Percentiles rank a stretch among this genome's conserved stretches.
Conservation (phyloP, 1,140 invertebrate species). For the Samia ricini region DNA sequence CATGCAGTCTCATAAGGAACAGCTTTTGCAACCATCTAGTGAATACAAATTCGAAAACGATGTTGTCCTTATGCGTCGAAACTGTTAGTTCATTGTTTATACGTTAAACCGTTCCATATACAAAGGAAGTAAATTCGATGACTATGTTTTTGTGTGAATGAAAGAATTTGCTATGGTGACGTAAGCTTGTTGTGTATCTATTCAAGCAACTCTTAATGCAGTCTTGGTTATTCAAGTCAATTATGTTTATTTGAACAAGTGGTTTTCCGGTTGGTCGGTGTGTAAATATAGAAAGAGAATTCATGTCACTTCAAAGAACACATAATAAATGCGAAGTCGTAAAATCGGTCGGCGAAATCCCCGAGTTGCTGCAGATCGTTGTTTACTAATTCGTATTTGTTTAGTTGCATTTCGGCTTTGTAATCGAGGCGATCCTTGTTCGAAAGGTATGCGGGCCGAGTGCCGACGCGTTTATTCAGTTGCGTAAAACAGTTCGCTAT, state of each 20-base stretch:
- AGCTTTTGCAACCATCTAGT: conserved; percentile 30
- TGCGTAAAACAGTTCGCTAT: conserved; percentile 66
- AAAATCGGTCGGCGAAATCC: conserved; percentile 37
- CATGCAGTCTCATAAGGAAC: conserved; percentile 38
- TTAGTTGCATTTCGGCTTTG: conserved; percentile 53
- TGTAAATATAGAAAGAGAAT: conserved; percentile 16
- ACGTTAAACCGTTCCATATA: not conserved
- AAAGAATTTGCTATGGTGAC: not conserved
- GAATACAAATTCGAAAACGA: conserved; percentile 35
- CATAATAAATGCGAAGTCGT: conserved; percentile 12
- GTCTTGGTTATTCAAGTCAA: not conserved
- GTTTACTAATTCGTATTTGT: conserved; percentile 54
- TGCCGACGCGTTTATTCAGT: conserved; percentile 41
- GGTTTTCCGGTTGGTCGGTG: conserved; percentile 9
- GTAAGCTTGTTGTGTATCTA: not conserved
- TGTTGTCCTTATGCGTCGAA: conserved; percentile 17
- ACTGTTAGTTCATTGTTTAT: conserved; percentile 3
- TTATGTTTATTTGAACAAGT: conserved; percentile 46
- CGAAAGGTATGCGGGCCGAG: conserved; percentile 59
- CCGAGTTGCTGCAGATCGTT: conserved; percentile 33
- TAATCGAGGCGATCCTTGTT: conserved; percentile 70
- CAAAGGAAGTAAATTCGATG: not conserved
- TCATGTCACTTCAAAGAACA: conserved; percentile 15
- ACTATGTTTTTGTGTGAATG: not conserved
- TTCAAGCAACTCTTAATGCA: not conserved